phyloP scores from a whole-genome alignment of 2,797 vertebrate species.

The Gymnothorax javanicus region DNA sequence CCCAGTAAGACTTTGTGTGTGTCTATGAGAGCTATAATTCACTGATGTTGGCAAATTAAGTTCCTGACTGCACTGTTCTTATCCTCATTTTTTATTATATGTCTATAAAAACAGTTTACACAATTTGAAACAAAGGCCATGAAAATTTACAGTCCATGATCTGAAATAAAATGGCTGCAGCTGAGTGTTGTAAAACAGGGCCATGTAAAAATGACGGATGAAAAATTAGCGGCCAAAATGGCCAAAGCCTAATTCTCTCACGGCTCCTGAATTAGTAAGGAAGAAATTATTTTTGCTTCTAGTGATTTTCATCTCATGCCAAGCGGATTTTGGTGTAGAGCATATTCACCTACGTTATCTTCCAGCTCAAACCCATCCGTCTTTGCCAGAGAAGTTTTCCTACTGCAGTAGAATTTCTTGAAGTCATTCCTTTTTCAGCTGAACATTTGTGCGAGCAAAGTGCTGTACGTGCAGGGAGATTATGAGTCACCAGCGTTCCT shows the following conservation, averaged over 20 bases:
- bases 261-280: constrained; percentile 29
- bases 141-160: background rate
- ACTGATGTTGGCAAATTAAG: background rate
- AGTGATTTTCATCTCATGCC: constrained; percentile 20
- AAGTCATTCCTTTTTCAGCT: background rate
- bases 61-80: background rate
- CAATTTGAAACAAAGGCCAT: background rate
- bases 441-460: background rate
- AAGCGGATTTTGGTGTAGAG: background rate
- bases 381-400: background rate
- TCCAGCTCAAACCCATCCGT: background rate
- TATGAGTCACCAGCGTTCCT: background rate
- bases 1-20: background rate
- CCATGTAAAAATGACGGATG: constrained; percentile 19
- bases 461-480: background rate
- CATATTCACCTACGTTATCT: background rate
- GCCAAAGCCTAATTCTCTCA: constrained; percentile 2
- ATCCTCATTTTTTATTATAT: background rate
- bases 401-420: background rate
- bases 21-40: background rate
- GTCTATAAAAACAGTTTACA: constrained; percentile 1
- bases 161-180: constrained; percentile 25
- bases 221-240: constrained; percentile 5
- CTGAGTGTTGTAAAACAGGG: constrained; percentile 18
- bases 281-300: constrained; percentile 20